phyloP scores from a whole-genome alignment of 2,113 vertebrate species.

The Sebastes schlegelii region DNA sequence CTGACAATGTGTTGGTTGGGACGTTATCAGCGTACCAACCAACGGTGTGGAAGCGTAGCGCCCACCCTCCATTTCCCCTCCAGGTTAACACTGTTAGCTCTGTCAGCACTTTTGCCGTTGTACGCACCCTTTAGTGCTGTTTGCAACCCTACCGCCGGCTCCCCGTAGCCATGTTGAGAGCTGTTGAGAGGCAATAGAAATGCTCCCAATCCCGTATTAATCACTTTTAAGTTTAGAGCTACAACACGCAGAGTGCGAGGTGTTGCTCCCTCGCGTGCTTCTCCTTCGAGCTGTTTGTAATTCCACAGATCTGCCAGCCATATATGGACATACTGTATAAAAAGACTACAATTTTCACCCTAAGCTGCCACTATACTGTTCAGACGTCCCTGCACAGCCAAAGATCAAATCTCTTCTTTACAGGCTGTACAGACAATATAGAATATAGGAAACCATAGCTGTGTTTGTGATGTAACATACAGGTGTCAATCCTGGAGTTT shows the following conservation, averaged over 20 bases:
- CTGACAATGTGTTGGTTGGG: too few relatives aligned
- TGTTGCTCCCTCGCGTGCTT: constrained; percentile 6
- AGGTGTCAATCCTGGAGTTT: not conserved
- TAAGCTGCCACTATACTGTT: not conserved
- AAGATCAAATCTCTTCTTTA: not conserved
- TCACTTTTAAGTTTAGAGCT: not conserved
- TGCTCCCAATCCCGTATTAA: too few relatives aligned
- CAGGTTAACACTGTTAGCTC: too few relatives aligned
- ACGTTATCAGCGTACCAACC: too few relatives aligned
- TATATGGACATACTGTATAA: not conserved
- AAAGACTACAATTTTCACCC: not conserved
- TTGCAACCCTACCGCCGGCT: too few relatives aligned
- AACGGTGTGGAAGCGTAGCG: too few relatives aligned
- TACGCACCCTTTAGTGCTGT: too few relatives aligned
- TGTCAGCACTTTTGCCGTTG: too few relatives aligned
- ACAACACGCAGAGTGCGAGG: not conserved
- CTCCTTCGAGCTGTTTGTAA: constrained; percentile 7
- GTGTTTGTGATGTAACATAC: not conserved
- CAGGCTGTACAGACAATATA: not conserved
- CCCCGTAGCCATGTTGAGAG: too few relatives aligned
- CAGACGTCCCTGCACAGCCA: too few relatives aligned
- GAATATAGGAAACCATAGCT: not conserved
- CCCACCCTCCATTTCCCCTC: too few relatives aligned
- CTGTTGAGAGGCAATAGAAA: too few relatives aligned
- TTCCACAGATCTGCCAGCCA: constrained; percentile 1